Evolutionary conservation across 1,140 invertebrate genomes (phyloP).

Genomic region (Melitaea cinxia): DNA sequence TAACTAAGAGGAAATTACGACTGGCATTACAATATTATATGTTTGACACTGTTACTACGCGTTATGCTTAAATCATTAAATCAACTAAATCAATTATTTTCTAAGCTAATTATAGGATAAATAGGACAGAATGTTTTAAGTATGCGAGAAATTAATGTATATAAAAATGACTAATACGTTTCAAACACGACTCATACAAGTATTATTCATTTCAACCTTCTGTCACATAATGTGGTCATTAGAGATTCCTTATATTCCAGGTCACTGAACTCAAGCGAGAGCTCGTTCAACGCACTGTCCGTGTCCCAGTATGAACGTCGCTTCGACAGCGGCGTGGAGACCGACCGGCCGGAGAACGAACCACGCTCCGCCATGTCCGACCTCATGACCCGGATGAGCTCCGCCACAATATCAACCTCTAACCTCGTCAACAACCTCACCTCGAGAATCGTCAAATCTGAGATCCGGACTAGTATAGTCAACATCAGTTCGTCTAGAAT

Average conservation of each 20-base stretch:
- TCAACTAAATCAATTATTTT: too few relatives aligned
- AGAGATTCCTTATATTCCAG: slow-evolving; percentile 27
- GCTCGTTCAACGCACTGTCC: slow-evolving; percentile 72
- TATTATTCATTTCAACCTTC: background rate
- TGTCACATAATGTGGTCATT: background rate
- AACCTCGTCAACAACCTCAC: slow-evolving; percentile 66
- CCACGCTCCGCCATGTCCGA: slow-evolving; percentile 62
- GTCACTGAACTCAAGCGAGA: slow-evolving; percentile 72
- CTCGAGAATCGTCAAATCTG: slow-evolving; percentile 60
- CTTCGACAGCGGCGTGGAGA: slow-evolving; percentile 61
- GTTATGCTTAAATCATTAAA: too few relatives aligned
- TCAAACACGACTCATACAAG: too few relatives aligned
- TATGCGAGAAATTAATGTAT: too few relatives aligned
- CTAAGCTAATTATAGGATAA: too few relatives aligned
- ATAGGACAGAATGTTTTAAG: too few relatives aligned
- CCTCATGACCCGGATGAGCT: slow-evolving; percentile 67
- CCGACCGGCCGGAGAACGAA: slow-evolving; percentile 51
- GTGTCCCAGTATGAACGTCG: slow-evolving; percentile 66
- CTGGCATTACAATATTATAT: too few relatives aligned
- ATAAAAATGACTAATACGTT: too few relatives aligned
- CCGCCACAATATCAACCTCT: slow-evolving; percentile 61
- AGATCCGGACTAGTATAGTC: slow-evolving; percentile 75
- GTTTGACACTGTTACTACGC: too few relatives aligned
- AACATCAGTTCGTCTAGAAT: slow-evolving; percentile 73
- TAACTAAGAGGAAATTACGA: too few relatives aligned